These are phyloP conservation scores for Temnothorax curvispinosus DNA, from an alignment of 1,140 invertebrate species.

Conservation along the genomic window DNA sequence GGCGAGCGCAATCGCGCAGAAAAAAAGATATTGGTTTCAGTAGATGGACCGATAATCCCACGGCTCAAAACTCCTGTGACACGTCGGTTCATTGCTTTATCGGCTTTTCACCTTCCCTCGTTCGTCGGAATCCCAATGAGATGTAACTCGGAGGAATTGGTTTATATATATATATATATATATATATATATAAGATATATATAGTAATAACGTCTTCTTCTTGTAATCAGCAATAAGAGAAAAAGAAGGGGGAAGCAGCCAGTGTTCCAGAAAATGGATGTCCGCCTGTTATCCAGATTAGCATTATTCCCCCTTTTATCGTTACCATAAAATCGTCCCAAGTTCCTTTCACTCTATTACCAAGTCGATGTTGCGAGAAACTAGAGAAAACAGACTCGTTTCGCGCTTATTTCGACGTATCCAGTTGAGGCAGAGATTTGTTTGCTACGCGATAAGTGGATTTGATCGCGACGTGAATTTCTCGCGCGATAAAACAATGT, in stretches of 20 bases:
- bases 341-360: neutral
- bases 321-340: neutral
- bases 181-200: slow-evolving; percentile 9
- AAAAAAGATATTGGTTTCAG: slow-evolving; percentile 53
- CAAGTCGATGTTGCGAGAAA: slow-evolving; percentile 9
- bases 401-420: slow-evolving; percentile 20
- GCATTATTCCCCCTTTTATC: slow-evolving; percentile 13
- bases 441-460: neutral
- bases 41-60: slow-evolving; percentile 64
- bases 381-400: neutral
- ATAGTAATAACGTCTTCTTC: slow-evolving; percentile 65
- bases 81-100: slow-evolving; percentile 67
- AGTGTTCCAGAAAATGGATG: slow-evolving; percentile 52
- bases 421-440: neutral
- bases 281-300: slow-evolving; percentile 62
- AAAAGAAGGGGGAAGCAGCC: slow-evolving; percentile 22
- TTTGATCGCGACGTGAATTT: neutral
- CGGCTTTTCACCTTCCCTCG: slow-evolving; percentile 57
- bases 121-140: slow-evolving; percentile 64
- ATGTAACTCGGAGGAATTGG: slow-evolving; percentile 62
- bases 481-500: neutral
- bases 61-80: slow-evolving; percentile 52
- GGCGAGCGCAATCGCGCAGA: neutral
- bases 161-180: slow-evolving; percentile 13
- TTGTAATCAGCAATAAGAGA: slow-evolving; percentile 58